These are phyloP conservation scores for Lepidochrysops patricia DNA, from an alignment of 2,888 invertebrate genomes.

Conservation along the genomic window DNA sequence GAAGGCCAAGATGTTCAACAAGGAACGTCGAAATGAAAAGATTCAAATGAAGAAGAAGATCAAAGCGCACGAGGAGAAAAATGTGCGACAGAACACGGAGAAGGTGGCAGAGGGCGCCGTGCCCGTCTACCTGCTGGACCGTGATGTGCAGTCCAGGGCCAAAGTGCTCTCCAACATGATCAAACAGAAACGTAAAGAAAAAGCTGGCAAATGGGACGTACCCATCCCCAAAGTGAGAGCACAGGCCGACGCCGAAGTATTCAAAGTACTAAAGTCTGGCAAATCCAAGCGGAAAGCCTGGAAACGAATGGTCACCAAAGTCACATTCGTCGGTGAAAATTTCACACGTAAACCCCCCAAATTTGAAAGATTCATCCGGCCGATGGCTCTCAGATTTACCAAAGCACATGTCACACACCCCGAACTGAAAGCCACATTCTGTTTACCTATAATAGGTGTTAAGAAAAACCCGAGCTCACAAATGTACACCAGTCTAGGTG, in stretches of 20 bases:
- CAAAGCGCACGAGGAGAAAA: conserved; percentile 96
- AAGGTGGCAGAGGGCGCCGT: conserved; percentile 92
- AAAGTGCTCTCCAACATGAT: conserved; percentile 99
- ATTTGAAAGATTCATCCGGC: conserved; percentile 97
- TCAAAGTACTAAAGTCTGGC: conserved; percentile 92
- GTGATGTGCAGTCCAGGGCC: conserved; percentile 94
- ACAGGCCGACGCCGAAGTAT: conserved; percentile 97
- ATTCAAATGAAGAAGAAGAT: conserved; percentile 99
- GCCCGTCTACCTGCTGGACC: conserved; percentile 97
- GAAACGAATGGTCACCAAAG: conserved; percentile 99
- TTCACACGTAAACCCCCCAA: conserved; percentile 99
- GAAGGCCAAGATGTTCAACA: conserved; percentile 98
- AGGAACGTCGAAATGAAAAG: conserved; percentile 97
- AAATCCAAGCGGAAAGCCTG: conserved; percentile 96
- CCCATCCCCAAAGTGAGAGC: conserved; percentile 98
- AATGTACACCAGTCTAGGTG: conserved; percentile 97
- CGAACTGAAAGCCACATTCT: conserved; percentile 97
- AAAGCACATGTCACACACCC: conserved; percentile 99
- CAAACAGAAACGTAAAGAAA: conserved; percentile 99
- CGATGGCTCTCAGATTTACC: conserved; percentile 96
- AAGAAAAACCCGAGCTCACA: conserved; percentile 99
- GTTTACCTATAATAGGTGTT: conserved; percentile 97
- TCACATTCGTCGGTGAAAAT: conserved; percentile 97
- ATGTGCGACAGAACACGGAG: conserved; percentile 89
- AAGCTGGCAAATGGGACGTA: conserved; percentile 99